Evolutionary conservation across 2,888 invertebrate genomes (phyloP).

Genomic region (Gymnocheta viridis): DNA sequence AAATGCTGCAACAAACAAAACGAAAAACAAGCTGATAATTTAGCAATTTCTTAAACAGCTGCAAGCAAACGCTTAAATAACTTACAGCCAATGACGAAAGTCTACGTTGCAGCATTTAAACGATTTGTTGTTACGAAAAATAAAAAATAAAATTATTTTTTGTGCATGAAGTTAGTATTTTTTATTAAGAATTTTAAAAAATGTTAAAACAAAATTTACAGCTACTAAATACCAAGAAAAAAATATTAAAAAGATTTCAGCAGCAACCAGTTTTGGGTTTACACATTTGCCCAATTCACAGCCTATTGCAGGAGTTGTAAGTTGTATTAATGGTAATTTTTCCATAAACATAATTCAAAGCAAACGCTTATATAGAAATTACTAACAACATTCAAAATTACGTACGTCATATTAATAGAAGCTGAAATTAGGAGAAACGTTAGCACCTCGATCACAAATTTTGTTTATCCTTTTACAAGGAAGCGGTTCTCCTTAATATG

Average conservation of each 20-base stretch:
- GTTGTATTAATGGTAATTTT: no score
- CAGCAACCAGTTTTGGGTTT: background rate
- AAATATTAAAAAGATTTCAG: background rate
- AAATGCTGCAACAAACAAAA: constrained; percentile 8
- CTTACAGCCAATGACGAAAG: constrained; percentile 1
- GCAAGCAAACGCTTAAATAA: constrained; percentile 46
- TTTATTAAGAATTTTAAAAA: background rate
- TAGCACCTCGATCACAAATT: no score
- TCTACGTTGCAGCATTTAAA: constrained; percentile 24
- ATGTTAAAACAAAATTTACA: background rate
- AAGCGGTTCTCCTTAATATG: no score
- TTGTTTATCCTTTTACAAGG: no score
- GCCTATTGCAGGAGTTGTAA: no score
- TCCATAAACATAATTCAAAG: no score
- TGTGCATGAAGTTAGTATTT: background rate
- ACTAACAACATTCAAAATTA: no score
- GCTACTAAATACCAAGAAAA: background rate
- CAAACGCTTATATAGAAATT: no score
- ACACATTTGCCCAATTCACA: no score
- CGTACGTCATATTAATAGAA: no score
- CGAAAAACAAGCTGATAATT: constrained; percentile 46
- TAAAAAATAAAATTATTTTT: background rate
- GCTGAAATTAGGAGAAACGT: no score
- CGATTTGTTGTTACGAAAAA: background rate
- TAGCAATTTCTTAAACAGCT: constrained; percentile 55